Percentiles rank a stretch among this genome's conserved stretches.
Evolutionary conservation across 2,113 vertebrate genomes (phyloP).

Genomic region (Oncorhynchus mykiss): DNA sequence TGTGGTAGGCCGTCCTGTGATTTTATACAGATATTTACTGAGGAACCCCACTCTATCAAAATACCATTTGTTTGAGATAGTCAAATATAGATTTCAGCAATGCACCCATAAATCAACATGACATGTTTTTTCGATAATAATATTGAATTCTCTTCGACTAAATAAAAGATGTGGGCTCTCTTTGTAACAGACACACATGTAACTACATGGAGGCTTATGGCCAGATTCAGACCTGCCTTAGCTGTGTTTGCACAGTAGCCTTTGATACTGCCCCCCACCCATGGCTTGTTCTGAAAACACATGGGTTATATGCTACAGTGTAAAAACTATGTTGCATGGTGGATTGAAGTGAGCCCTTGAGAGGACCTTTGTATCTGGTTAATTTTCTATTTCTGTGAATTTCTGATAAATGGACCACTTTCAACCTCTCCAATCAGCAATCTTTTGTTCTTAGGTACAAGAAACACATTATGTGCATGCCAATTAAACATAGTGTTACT

Average conservation of each 20-base stretch:
- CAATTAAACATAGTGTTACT: not conserved
- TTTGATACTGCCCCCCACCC: not conserved
- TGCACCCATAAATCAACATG: conserved; percentile 50
- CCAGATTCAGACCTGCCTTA: conserved; percentile 19
- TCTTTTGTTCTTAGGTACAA: not conserved
- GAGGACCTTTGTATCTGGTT: not conserved
- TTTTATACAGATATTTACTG: conserved; percentile 23
- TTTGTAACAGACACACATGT: conserved; percentile 28
- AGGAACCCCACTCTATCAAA: conserved; percentile 48
- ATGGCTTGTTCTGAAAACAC: not conserved
- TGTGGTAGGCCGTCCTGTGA: too few relatives aligned
- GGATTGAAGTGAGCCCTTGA: not conserved
- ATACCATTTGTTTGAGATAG: conserved; percentile 45
- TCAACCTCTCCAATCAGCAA: not conserved
- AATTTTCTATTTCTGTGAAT: not conserved
- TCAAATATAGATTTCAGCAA: conserved; percentile 45
- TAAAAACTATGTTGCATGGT: not conserved
- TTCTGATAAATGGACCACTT: not conserved
- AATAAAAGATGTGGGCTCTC: conserved; percentile 41
- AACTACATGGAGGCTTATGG: conserved; percentile 13
- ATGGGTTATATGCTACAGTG: not conserved
- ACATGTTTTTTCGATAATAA: conserved; percentile 50
- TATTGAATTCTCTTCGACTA: conserved; percentile 50
- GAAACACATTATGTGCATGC: not conserved
- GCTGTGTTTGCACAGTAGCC: not conserved